Evolutionary conservation across 2,888 invertebrate species (phyloP), one percentile per base, ranked within the genome.

Genomic region (Frankliniella fusca): DNA sequence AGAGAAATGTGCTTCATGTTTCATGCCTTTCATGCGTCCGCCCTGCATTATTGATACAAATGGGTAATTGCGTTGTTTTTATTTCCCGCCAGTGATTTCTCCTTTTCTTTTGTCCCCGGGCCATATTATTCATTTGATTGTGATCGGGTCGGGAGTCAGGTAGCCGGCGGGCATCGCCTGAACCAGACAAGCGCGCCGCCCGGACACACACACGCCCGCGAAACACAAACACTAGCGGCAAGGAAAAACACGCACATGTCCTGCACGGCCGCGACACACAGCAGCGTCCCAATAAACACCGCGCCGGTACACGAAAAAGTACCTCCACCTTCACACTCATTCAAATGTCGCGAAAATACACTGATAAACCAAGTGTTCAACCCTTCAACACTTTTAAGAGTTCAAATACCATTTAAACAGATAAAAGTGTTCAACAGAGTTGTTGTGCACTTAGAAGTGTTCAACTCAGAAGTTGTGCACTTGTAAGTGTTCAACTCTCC

Each of bases 41-140:
- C 27, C 70, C 70, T 76, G 27, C 70, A 76, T 76, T 76, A 76
- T 76, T 76, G 70, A 76, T 76, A 76, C 70, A 76, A 76, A 76
- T 76, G 70, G 70, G 23, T 76, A 76, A 76, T 76, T 23, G 70
- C 70, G 70, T 70, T 70, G 20, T 20, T 70, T 76, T 76, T 76
- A 76, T 76, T 76, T 76, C 70, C 38, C n/a, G n/a, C n/a, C 70
- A 76, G 70, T 76, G 70, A 76, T 76, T 76, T 76, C 61, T 61
- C 61, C 61, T 61, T 76, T 76, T 76, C 70, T 27, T 23, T 23
- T 76, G 27, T 27, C 70, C 70, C 70, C 70, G 70, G 27, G 9
- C 70, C 70, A 76, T 27, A 76, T 76, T 76, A 76, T 76, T 76
- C 70, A 76, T 76, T 76, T 76, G 23, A 76, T 76, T 27, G 70